Evolutionary conservation across 2,113 vertebrate genomes (phyloP).

Genomic region (Nycticebus coucang): DNA sequence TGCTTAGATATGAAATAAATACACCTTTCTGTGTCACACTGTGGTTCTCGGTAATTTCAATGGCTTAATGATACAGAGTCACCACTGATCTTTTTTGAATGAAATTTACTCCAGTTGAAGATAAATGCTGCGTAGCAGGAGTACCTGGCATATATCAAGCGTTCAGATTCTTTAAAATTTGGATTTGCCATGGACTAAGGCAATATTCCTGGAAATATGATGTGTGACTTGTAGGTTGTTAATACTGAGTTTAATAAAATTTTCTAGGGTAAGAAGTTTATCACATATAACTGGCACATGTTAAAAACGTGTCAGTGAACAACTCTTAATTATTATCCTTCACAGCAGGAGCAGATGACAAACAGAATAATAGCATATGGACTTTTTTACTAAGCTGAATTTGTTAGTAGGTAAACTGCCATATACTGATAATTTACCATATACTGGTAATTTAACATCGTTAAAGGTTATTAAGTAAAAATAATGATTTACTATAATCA

Average conservation of each 20-base stretch:
- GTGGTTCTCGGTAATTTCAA: neutral
- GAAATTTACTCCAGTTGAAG: neutral
- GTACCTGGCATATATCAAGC: neutral
- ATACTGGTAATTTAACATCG: neutral
- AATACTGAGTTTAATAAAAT: conserved; percentile 6
- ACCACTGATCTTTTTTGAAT: neutral
- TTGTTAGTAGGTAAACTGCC: neutral
- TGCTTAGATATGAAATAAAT: conserved; percentile 11
- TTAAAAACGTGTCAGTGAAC: neutral
- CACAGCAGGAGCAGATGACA: neutral
- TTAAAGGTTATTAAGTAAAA: conserved; percentile 41
- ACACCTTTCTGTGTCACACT: neutral
- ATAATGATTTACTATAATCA: neutral
- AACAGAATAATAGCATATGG: neutral
- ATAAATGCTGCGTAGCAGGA: neutral
- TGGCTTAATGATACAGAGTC: neutral
- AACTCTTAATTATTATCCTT: conserved; percentile 9
- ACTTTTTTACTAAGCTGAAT: conserved; percentile 30
- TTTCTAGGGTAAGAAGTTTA: conserved; percentile 11
- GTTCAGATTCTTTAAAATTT: conserved; percentile 11
- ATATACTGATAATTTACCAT: neutral
- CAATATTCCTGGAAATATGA: neutral
- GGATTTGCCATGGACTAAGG: neutral
- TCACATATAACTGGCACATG: neutral
- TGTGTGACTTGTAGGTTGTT: neutral